Evolutionary conservation across 2,113 vertebrate species (phyloP), one percentile per base, ranked within the genome.

Genomic region (Pelobates fuscus): DNA sequence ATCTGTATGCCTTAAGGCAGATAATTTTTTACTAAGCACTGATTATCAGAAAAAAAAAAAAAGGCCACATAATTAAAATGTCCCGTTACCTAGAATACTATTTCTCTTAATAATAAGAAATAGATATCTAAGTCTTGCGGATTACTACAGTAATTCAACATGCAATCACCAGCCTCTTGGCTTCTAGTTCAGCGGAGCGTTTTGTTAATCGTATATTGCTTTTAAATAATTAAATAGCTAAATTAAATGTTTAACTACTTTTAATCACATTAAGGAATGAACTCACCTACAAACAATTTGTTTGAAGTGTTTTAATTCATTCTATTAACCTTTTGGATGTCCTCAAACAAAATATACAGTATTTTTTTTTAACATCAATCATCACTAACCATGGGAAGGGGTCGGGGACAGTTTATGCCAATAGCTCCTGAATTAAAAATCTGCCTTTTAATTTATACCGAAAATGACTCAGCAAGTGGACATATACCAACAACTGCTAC

Each of bases 21-120:
- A 61, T 60, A 32, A n/a, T 64, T 46, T 62, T 71, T 37, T 71
- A 17, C 58, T 11, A 26, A 30, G 52, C 29, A 69, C 24, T 69
- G 67, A n/a, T 37, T 37, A 37, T 6, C 5, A 37, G 32, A 37
- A 6, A 37, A 55, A 55, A 55, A 37, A 70, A 52, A 70, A 24
- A 8, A 37, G 37, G 3, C 12, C 43, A 44, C 59, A 37, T 70
- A 70, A 70, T 60, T 55, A 70, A n/a, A 52, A 54, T 63, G 63
- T 72, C 60, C 70, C 70, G 23, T 71, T 71, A 61, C 69, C 57
- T 58, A 71, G n/a, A 71, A 71, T 71, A 18, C 69, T 8, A 26
- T 20, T 15, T 26, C 20, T 60, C 69, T 49, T 52, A 6, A 61
- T 71, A 71, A 71, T 61, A 46, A 61, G 58, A 71, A 71, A 71